Evolutionary conservation across 2,113 vertebrate genomes (phyloP).

Genomic region (Trogon melanurus): DNA sequence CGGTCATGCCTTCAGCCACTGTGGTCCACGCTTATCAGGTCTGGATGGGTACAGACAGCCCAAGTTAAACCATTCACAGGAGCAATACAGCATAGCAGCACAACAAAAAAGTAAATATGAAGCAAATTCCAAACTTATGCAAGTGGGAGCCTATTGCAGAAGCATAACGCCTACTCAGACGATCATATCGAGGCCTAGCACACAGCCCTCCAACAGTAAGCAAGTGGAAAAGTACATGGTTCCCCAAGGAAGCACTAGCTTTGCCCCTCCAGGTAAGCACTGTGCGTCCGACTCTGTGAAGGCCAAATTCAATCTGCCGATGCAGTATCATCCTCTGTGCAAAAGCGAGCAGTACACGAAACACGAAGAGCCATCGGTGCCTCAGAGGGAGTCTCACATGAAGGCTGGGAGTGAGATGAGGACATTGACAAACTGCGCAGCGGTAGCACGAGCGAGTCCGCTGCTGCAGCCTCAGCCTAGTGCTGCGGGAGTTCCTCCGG

Average conservation of each 20-base stretch:
- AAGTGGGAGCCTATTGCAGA: constrained; percentile 72
- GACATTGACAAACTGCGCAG: constrained; percentile 68
- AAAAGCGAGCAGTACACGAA: constrained; percentile 65
- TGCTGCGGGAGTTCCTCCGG: constrained; percentile 31
- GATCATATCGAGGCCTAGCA: constrained; percentile 58
- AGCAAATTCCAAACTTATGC: constrained; percentile 70
- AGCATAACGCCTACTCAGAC: constrained; percentile 65
- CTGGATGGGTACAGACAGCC: constrained; percentile 67
- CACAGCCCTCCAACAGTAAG: constrained; percentile 65
- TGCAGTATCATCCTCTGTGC: constrained; percentile 66
- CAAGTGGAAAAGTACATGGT: constrained; percentile 75
- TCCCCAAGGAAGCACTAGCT: constrained; percentile 73
- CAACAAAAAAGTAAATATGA: constrained; percentile 78
- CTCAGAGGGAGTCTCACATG: constrained; percentile 70
- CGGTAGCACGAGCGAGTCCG: constrained; percentile 51
- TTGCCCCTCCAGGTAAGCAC: constrained; percentile 81
- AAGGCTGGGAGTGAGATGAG: constrained; percentile 71
- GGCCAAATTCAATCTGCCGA: constrained; percentile 67
- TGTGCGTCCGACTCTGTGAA: constrained; percentile 74
- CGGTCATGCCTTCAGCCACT: not conserved
- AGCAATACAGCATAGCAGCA: constrained; percentile 36
- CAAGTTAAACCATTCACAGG: constrained; percentile 71
- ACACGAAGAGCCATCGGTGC: constrained; percentile 63
- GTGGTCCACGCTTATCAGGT: constrained; percentile 34
- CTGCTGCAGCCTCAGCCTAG: constrained; percentile 63